Base-by-base conservation (phyloP, 2,797 vertebrate species). In the Mormyrops attenuatus region DNA sequence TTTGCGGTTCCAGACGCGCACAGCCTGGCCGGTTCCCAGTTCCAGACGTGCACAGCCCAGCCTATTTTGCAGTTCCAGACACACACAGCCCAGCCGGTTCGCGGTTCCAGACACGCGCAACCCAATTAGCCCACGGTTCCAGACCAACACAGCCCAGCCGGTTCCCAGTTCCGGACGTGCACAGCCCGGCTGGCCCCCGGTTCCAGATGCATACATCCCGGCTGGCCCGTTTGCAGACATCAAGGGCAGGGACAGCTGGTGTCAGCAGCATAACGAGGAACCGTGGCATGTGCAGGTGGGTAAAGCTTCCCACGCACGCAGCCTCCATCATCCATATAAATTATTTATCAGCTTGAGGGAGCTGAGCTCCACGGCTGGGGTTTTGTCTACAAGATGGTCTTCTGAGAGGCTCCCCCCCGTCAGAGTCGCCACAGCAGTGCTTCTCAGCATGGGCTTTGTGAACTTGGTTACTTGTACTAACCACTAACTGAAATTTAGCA, bases 261-360 rank as follows among this genome's bases (percentile, higher is more conserved):
- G 85, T 49, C 44, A 84, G 80, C 20, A 22, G 44, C 41, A 17
- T 3, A 84, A 53, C 2, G 5, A 30, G 52, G 17, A 84, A 49
- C 44, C 30, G 5, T 34, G 30, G 22, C 30, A 6, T 13, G 85
- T 38, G n/a, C 80, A 13, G 52, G 50, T 17, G 30, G 66, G 55
- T 17, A 60, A 47, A 50, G n/a, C 77, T 57, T 63, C 88, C 80
- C 55, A 73, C 82, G 87, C 66, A 84, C 88, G 55, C 89, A 88
- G 85, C 88, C 89, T 89, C 80, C 89, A 90, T 91, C 89, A 66
- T 89, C 91, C 26, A 47, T 82, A 77, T 90, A 88, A 92, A 91
- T 91, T 88, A 90, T 91, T 91, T 89, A 92, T 89, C 82, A 89
- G 86, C n/a, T 80, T 1, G 73, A 26, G 88, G 77, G 90, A 89